Base-by-base conservation (phyloP, 1,140 invertebrate genomes). In the Apis laboriosa region DNA sequence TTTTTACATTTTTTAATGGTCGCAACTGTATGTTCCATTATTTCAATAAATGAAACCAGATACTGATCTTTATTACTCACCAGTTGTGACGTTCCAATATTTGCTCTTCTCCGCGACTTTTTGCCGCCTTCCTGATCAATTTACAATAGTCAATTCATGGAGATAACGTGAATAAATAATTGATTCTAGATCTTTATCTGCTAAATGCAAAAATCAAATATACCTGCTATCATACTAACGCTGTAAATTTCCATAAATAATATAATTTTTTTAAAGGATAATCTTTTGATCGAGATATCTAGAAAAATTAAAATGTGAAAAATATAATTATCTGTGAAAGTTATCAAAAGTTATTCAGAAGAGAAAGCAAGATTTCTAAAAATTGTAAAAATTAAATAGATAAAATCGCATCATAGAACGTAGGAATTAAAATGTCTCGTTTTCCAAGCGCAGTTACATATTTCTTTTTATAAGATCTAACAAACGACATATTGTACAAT, bases 401-500 rank as follows among this genome's bases (percentile, higher is more conserved):
- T 34, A 34, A 43, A 43, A 43, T 43, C 4, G 5, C 34, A 7
- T 43, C 34, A 43, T 43, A 43, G 34, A 5, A 43, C 34, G 43
- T 2, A 17, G 11, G 19, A 55, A 55, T 17, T 19, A 43, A 19
- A 34, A 17, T 21, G 3, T n/a, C 53, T 12, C 63, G 58, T 63
- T 78, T 78, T 17, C 55, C 34, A 17, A 28, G n/a, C 43, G 53
- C 7, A 43, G 24, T 73, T 75, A 19, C 72, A 43, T 43, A 43
- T 43, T 84, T 53, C 66, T 58, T 80, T 87, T 87, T 80, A 87
- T 43, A 60, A 74, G 61, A 34, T 56, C 15, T 28, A 60, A 60
- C 77, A 88, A 87, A 88, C 76, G 34, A 83, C 43, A 77, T 73
- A 60, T 43, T 34, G 60, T 77, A 64, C 85, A 87, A 86, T 88